Base-by-base conservation (phyloP, 1,140 invertebrate genomes). In the Hyles euphorbiae region DNA sequence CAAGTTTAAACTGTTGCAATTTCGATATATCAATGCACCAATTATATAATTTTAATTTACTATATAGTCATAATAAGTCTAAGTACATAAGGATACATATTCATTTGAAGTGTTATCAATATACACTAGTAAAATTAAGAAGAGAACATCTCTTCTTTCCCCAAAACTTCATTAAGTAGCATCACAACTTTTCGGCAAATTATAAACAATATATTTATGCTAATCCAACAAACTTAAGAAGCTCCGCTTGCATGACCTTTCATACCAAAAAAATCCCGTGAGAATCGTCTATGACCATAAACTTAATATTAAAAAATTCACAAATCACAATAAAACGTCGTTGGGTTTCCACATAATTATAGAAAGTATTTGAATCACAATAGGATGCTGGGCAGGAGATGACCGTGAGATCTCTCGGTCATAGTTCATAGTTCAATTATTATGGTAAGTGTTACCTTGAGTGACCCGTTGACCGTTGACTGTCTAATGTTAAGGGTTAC, bases 381-480 rank as follows among this genome's bases (percentile, higher is more conserved):
- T 65, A 68, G 63, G 72, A 67, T 82, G 72, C 74, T 73, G 67
- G 65, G 57, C 53, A 22, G 67, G 74, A 72, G 67, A 74, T 69
- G 47, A 63, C 76, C 70, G 73, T 78, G 75, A 75, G 77, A 76
- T 60, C 49, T 36, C n/a, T 12, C 61, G 78, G 69, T 78, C 75
- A 79, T 47, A 77, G 79, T 68, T 80, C 75, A 78, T 64, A 22
- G 36, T 66, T 46, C 68, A 54, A 78, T 72, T 74, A 70, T 73
- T 70, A 70, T 75, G 64, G 50, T 56, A 81, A 62, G 68, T 74
- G 72, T 48, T 76, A 74, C 77, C 77, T 78, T 76, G 68, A 65
- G 63, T 69, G 72, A 67, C 52, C 69, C 73, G 68, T 75, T 78
- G 78, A 81, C 78, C 74, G 78, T 80, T 82, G 77, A 81, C 47